These are phyloP conservation scores for Spheniscus mendiculus DNA, from an alignment of 2,113 vertebrate species.

Conservation along the genomic window DNA sequence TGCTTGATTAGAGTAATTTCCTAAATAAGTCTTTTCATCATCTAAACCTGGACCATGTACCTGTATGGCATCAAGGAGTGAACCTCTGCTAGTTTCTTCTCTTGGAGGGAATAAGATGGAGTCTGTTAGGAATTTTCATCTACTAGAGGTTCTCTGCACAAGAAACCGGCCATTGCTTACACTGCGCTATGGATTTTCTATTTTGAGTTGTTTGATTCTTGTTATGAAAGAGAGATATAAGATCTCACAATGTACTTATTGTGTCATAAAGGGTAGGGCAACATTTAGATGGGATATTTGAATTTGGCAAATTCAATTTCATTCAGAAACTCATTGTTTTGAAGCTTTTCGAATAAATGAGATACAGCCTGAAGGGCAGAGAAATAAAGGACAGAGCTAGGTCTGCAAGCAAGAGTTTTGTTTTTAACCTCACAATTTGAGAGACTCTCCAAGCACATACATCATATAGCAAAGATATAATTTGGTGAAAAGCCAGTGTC, in stretches of 20 bases:
- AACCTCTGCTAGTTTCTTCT: not conserved
- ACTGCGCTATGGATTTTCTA: not conserved
- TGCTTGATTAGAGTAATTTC: not conserved
- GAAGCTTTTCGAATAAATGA: not conserved
- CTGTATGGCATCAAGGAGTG: not conserved
- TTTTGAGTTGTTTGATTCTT: slow-evolving; percentile 15
- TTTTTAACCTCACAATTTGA: slow-evolving; percentile 40
- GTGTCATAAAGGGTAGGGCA: not conserved
- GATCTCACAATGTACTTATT: not conserved
- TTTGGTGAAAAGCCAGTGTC: slow-evolving; percentile 1
- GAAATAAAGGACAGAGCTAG: not conserved
- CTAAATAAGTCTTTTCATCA: not conserved
- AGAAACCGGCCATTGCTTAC: not conserved
- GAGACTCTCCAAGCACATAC: not conserved
- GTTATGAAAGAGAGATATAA: not conserved
- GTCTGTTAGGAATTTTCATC: not conserved
- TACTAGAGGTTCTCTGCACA: not conserved
- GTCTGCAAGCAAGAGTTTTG: not conserved
- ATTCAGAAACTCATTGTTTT: slow-evolving; percentile 2
- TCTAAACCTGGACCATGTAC: not conserved
- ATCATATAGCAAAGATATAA: not conserved
- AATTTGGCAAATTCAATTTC: slow-evolving; percentile 27
- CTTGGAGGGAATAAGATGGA: not conserved
- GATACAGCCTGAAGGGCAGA: not conserved
- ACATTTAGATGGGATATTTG: not conserved